These are phyloP conservation scores for Piprites chloris DNA, from an alignment of 2,113 vertebrate species.

Conservation along the genomic window DNA sequence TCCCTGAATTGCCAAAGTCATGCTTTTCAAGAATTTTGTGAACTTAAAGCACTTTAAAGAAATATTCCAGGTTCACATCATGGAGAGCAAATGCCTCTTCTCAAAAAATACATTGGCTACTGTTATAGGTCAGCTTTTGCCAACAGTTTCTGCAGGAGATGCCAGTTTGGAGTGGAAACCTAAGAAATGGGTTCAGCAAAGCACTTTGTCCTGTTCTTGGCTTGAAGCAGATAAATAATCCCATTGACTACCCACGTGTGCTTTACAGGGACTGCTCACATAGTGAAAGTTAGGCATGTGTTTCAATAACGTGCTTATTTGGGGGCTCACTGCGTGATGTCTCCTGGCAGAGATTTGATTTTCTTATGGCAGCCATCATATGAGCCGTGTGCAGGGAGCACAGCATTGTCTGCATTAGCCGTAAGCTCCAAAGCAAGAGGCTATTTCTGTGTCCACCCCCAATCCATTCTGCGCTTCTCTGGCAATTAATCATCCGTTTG, in stretches of 20 bases:
- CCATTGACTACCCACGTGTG: slow-evolving; percentile 46
- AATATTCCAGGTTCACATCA: background rate
- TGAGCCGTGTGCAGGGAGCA: background rate
- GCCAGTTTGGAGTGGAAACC: slow-evolving; percentile 55
- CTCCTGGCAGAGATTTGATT: background rate
- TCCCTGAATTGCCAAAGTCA: background rate
- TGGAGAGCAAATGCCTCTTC: background rate
- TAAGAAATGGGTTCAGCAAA: slow-evolving; percentile 5
- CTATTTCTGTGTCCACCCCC: slow-evolving; percentile 8
- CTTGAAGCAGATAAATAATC: slow-evolving; percentile 39
- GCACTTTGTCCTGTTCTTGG: slow-evolving; percentile 34
- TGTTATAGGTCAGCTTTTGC: slow-evolving; percentile 27
- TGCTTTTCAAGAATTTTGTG: slow-evolving; percentile 34
- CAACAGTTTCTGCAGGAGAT: slow-evolving; percentile 28
- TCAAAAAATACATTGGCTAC: slow-evolving; percentile 26
- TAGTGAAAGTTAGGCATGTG: background rate
- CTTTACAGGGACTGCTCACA: slow-evolving; percentile 28
- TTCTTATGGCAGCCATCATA: background rate
- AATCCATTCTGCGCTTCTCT: background rate
- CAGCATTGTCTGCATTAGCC: background rate
- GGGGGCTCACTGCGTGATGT: background rate
- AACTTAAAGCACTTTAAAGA: slow-evolving; percentile 23
- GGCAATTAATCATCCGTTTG: background rate
- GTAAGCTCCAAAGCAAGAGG: background rate
- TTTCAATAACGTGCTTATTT: background rate